Base-by-base conservation (phyloP, 2,888 invertebrate species). In the Clistopyga incitator region DNA sequence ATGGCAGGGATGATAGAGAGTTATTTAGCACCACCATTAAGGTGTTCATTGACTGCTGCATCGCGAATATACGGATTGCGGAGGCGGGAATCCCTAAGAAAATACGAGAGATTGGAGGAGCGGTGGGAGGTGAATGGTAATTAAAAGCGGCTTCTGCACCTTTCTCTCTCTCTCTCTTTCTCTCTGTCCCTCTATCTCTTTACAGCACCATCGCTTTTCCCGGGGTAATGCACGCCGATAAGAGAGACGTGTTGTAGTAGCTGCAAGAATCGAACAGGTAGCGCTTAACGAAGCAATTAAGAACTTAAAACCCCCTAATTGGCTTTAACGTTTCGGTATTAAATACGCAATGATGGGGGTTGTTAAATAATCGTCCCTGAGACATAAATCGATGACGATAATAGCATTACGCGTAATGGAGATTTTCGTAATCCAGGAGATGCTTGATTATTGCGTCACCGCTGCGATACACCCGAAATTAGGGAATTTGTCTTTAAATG, bases 281-380 rank as follows among this genome's bases (percentile, higher is more conserved):
- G 47, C 50, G 72, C 42, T 78, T 34, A 74, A 61, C 74, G 82
- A 70, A 78, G 74, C 70, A 78, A 82, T 75, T 78, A 70, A 64
- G 70, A 74, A 47, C 74, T 54, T 74, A 52, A 72, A 74, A 70
- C 74, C 74, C 78, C 38, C 52, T 78, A 82, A 78, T 68, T 72
- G 81, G 77, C 81, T 64, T 59, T 71, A 64, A 64, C 61, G 34
- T 50, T 42, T 34, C 20, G 34, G 29, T 47, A 47, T 50, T 61
- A 61, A 74, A 15, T 47, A 74, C 64, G 61, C 6, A 3, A 8
- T 50, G 45, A 74, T 20, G 47, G 34, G 25, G n/a, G 8, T 38
- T 25, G 23, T 42, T 42, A 67, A 38, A 42, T 38, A 34, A 20
- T 23, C n/a, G 56, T 10, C 74, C 29, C 38, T 50, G 38, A 52